Evolutionary conservation across 2,888 invertebrate species (phyloP).

Genomic region (Biston betularia): DNA sequence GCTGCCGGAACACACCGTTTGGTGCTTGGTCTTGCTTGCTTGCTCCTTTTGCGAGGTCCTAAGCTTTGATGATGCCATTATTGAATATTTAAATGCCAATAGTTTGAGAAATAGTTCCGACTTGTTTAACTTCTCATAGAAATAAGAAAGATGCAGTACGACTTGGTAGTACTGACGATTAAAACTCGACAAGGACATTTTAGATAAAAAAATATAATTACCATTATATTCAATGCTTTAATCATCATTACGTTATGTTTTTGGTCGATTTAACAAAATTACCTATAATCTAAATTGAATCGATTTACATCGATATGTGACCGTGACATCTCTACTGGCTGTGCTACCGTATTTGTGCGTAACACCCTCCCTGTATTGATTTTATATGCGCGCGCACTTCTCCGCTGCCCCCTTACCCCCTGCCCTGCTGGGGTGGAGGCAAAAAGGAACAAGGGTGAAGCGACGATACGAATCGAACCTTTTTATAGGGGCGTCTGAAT

Average conservation of each 20-base stretch:
- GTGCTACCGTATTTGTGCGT: slow-evolving; percentile 78
- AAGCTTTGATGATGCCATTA: slow-evolving; percentile 24
- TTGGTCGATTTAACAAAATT: slow-evolving; percentile 4
- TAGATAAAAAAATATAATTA: neutral
- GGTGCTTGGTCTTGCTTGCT: no score
- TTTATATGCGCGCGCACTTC: slow-evolving; percentile 82
- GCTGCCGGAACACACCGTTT: no score
- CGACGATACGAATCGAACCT: slow-evolving; percentile 81
- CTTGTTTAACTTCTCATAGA: neutral
- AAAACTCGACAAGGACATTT: no score
- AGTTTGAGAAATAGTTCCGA: neutral
- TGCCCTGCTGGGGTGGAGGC: slow-evolving; percentile 49
- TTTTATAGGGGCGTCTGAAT: slow-evolving; percentile 78
- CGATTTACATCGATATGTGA: slow-evolving; percentile 66
- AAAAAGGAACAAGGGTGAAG: slow-evolving; percentile 75
- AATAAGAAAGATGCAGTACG: neutral
- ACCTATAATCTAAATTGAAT: slow-evolving; percentile 44
- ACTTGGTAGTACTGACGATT: no score
- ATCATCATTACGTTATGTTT: neutral
- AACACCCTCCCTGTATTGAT: slow-evolving; percentile 79
- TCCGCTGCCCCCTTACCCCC: slow-evolving; percentile 48
- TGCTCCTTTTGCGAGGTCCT: slow-evolving; percentile 26
- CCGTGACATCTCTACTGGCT: slow-evolving; percentile 74
- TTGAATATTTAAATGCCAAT: slow-evolving; percentile 24
- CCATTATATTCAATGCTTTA: neutral